Base-by-base conservation (phyloP, 2,797 vertebrate species). In the Sus cebifrons region DNA sequence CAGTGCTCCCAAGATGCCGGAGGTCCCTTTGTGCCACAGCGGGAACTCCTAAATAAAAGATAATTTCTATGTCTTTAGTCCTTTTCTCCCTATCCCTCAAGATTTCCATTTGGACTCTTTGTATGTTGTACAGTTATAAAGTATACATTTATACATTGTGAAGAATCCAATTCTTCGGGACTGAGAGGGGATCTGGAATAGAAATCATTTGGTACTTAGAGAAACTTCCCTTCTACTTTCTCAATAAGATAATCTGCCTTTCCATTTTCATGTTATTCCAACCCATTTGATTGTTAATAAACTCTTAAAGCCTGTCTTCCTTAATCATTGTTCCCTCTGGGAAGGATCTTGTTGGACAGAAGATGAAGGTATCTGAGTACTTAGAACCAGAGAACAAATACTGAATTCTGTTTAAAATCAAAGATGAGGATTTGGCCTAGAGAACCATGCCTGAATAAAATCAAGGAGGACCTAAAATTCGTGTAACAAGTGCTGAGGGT, bases 381-480 rank as follows among this genome's bases (percentile, higher is more conserved):
- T 87, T 90, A 32, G 25, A 78, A 94, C 40, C 58, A 60, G 64
- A 89, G n/a, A 86, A 78, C 70, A 94, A 83, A 71, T 83, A 65
- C 11, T n/a, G 86, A 87, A 68, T 94, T 83, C n/a, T 77, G 13
- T 86, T 92, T 90, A 86, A 75, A 92, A 65, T 89, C 32, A 65
- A 44, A 62, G 18, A 23, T 56, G 56, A 88, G 18, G 49, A 23
- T 83, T 89, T 86, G 36, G 70, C 52, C 27, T 92, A 52, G 36
- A 77, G 13, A 89, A 44, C 29, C 10, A 52, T 65, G 18, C 36
- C 32, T 54, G 21, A 83, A 62, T 91, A 78, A 86, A 88, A 93
- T 27, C 49, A 67, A 67, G 65, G 70, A 85, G 32, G 56, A 32
- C 32, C 25, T 89, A 84, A 89, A 16, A 68, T 23, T 81, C 62